Evolutionary conservation across 2,888 invertebrate genomes (phyloP).

Genomic region (Serripes groenlandicus): DNA sequence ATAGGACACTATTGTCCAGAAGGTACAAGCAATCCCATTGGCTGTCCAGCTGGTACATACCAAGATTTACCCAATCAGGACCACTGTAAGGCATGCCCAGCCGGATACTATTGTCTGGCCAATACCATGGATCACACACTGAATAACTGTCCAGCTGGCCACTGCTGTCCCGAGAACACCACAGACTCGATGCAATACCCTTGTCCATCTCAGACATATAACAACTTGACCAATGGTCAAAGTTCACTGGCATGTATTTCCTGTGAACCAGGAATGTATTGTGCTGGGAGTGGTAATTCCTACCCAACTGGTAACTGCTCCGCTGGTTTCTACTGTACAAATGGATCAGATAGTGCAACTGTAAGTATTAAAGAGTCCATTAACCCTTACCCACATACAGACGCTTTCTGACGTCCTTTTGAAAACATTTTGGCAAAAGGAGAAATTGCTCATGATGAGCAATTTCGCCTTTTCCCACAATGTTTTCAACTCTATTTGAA

Average conservation of each 20-base stretch:
- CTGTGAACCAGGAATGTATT: constrained; percentile 81
- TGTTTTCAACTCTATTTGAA: too few relatives aligned
- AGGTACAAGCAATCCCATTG: constrained; percentile 81
- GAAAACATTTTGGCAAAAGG: too few relatives aligned
- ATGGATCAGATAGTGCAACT: constrained; percentile 74
- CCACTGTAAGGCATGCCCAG: constrained; percentile 81
- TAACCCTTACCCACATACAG: too few relatives aligned
- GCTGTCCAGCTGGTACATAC: constrained; percentile 83
- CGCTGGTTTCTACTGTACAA: constrained; percentile 82
- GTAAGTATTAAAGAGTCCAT: constrained; percentile 75
- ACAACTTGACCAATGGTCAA: constrained; percentile 75
- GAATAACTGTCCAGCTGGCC: constrained; percentile 81
- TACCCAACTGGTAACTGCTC: constrained; percentile 79
- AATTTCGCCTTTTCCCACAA: too few relatives aligned
- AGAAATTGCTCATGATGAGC: too few relatives aligned
- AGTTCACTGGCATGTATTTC: constrained; percentile 70
- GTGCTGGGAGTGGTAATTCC: constrained; percentile 77
- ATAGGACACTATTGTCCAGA: constrained; percentile 81
- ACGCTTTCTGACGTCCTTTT: too few relatives aligned
- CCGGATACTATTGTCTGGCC: constrained; percentile 82
- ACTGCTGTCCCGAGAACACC: constrained; percentile 79
- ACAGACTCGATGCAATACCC: constrained; percentile 75
- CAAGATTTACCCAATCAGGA: constrained; percentile 81
- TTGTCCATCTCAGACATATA: constrained; percentile 81
- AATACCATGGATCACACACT: constrained; percentile 82